Evolutionary conservation across 2,113 vertebrate species (phyloP).

Genomic region (Caranx melampygus): DNA sequence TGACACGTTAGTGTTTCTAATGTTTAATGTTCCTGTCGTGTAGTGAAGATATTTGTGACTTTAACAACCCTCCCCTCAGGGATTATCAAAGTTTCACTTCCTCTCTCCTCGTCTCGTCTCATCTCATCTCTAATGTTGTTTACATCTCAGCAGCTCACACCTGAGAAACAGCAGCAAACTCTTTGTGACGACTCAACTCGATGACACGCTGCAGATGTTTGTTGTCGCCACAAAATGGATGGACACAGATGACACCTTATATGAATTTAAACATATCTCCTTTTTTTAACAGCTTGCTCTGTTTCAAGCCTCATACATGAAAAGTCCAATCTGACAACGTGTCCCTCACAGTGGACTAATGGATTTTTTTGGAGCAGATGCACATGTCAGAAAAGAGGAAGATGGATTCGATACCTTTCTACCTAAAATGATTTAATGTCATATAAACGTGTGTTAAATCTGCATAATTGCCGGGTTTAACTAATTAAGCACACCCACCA

Average conservation of each 20-base stretch:
- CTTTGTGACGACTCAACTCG: neutral
- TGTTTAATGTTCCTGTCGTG: neutral
- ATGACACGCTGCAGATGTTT: neutral
- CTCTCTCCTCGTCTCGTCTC: neutral
- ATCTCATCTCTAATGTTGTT: neutral
- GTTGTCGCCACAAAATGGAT: neutral
- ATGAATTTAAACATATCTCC: conserved; percentile 9
- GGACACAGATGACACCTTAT: neutral
- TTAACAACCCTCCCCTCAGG: neutral
- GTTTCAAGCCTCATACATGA: no score
- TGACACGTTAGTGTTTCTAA: neutral
- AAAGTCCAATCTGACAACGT: no score
- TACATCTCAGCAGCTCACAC: neutral
- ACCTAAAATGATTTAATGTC: neutral
- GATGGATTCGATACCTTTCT: no score
- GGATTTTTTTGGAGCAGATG: no score
- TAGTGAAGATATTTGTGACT: conserved; percentile 1
- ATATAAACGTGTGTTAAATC: neutral
- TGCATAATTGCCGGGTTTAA: neutral
- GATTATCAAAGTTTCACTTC: conserved; percentile 9
- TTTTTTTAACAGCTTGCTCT: neutral
- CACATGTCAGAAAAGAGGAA: no score
- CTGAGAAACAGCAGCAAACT: neutral
- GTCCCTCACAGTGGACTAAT: no score
- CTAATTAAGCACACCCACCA: no score